A percentile compares a stretch with the other conserved stretches of the same genome.
These are phyloP conservation scores for Scaptomyza polygonia DNA, from an alignment of 2,888 invertebrate genomes.

Conservation along the genomic window DNA sequence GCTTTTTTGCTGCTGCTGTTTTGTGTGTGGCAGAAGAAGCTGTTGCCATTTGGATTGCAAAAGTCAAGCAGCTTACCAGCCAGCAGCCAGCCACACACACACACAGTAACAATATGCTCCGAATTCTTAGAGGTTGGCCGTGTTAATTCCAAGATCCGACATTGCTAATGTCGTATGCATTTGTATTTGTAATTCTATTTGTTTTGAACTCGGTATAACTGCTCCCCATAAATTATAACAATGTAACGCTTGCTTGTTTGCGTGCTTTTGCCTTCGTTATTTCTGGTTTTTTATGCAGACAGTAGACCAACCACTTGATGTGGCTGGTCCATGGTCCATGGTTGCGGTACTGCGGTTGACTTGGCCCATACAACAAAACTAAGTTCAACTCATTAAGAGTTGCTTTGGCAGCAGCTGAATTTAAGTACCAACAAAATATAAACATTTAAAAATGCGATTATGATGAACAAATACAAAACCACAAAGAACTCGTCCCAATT, in stretches of 20 bases:
- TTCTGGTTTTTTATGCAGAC: slow-evolving; percentile 30
- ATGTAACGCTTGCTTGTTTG: slow-evolving; percentile 44
- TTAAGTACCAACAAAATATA: slow-evolving; percentile 28
- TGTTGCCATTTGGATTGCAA: slow-evolving; percentile 73
- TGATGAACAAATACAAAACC: background rate
- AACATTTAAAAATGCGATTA: slow-evolving; percentile 36
- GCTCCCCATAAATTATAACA: slow-evolving; percentile 72
- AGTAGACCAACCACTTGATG: slow-evolving; percentile 53
- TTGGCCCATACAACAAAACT: slow-evolving; percentile 14
- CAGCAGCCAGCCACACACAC: slow-evolving; percentile 40
- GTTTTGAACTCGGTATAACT: slow-evolving; percentile 59
- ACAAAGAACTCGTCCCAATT: background rate
- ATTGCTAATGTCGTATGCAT: slow-evolving; percentile 65
- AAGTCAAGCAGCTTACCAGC: slow-evolving; percentile 72
- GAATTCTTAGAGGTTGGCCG: slow-evolving; percentile 47
- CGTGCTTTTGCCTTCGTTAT: background rate
- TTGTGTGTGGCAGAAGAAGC: slow-evolving; percentile 42
- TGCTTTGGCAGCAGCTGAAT: slow-evolving; percentile 39
- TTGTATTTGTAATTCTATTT: slow-evolving; percentile 63
- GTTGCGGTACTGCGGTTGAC: slow-evolving; percentile 33
- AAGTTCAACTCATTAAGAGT: slow-evolving; percentile 53
- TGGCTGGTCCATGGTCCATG: slow-evolving; percentile 29
- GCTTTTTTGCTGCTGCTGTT: slow-evolving; percentile 28
- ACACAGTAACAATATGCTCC: slow-evolving; percentile 50
- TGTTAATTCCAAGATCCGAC: slow-evolving; percentile 62